Evolutionary conservation across 2,797 vertebrate species (phyloP).

Genomic region (Trichosurus vulpecula): DNA sequence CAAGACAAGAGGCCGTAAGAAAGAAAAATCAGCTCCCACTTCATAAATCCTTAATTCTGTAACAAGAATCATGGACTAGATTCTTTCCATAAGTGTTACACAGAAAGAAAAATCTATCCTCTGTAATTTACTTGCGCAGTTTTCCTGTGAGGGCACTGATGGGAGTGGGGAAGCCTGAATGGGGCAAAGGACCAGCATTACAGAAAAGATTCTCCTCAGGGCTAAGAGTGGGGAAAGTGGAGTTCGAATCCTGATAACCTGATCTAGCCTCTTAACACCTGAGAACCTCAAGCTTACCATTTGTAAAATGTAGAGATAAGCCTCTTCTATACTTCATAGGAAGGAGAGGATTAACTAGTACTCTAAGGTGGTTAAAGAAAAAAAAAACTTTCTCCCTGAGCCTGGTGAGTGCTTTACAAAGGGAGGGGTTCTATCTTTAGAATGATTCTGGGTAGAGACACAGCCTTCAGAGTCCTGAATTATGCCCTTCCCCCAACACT

Average conservation of each 20-base stretch:
- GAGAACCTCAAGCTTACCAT: neutral
- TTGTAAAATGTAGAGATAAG: neutral
- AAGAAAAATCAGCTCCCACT: neutral
- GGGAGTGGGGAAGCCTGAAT: neutral
- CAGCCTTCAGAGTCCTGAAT: neutral
- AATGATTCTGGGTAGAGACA: neutral
- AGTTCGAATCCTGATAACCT: neutral
- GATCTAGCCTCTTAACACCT: neutral
- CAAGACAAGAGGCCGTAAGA: neutral
- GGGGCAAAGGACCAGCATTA: neutral
- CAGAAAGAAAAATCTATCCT: neutral
- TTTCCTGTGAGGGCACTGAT: conserved; percentile 6
- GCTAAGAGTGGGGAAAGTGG: neutral
- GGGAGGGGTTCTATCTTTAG: neutral
- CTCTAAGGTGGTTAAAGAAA: neutral
- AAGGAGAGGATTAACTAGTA: neutral
- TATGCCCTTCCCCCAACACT: neutral
- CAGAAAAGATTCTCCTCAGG: neutral
- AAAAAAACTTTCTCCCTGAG: conserved; percentile 7
- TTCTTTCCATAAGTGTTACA: neutral
- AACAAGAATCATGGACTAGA: neutral
- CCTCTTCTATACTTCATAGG: neutral
- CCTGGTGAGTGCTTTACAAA: neutral
- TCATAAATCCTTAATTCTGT: neutral
- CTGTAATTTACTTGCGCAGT: neutral